These are phyloP conservation scores for Dolichoris vasculosae DNA, from an alignment of 1,140 invertebrate species.

Conservation along the genomic window DNA sequence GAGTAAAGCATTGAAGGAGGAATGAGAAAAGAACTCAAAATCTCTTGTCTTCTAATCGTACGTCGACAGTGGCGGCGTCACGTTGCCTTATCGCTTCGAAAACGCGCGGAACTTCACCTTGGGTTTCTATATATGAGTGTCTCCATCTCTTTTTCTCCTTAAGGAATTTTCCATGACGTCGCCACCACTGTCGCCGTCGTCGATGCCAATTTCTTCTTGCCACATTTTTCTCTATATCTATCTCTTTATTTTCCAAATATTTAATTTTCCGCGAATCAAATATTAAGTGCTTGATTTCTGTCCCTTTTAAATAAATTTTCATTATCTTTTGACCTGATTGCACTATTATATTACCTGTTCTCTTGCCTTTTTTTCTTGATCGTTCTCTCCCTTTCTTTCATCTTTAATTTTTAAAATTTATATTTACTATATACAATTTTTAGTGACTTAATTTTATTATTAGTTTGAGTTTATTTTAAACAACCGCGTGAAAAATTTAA, in stretches of 20 bases:
- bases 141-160: not conserved
- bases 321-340: not conserved
- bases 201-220: not conserved
- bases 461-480: not conserved
- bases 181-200: not conserved
- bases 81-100: slow-evolving; percentile 45
- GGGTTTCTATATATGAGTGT: not conserved
- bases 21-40: not conserved
- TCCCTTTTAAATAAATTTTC: slow-evolving; percentile 10
- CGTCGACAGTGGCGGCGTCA: slow-evolving; percentile 29
- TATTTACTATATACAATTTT: not conserved
- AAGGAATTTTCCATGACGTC: slow-evolving; percentile 45
- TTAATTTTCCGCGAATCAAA: slow-evolving; percentile 41
- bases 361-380: too few species aligned
- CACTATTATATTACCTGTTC: not conserved
- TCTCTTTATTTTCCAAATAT: slow-evolving; percentile 23
- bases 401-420: slow-evolving; percentile 22
- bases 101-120: slow-evolving; percentile 45
- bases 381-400: not conserved
- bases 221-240: not conserved
- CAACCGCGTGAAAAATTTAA: not conserved
- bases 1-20: not conserved
- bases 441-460: not conserved
- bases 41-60: slow-evolving; percentile 45
- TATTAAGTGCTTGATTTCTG: slow-evolving; percentile 12